Percentiles rank a stretch among this genome's conserved stretches.
These are phyloP conservation scores for Chaenocephalus aceratus DNA, from an alignment of 2,113 vertebrate species.

Conservation along the genomic window DNA sequence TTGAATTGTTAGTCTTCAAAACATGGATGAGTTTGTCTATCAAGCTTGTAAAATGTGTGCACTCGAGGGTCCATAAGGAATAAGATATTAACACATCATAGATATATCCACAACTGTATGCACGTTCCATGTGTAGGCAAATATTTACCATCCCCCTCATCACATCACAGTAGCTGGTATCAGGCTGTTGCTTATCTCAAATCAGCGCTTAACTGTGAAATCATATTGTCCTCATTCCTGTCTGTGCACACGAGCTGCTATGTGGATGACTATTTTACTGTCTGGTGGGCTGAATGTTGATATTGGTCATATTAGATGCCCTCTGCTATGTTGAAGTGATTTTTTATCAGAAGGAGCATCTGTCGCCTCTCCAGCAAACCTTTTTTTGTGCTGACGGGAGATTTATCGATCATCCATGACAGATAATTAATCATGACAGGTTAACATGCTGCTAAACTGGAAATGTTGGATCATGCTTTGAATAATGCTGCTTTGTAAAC, in stretches of 20 bases:
- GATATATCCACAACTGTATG: slow-evolving; percentile 1
- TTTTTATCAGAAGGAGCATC: slow-evolving; percentile 34
- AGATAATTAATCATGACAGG: slow-evolving; percentile 48
- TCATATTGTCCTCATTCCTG: slow-evolving; percentile 16
- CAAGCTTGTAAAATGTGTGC: not conserved
- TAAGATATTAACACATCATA: slow-evolving; percentile 11
- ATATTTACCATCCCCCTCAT: slow-evolving; percentile 12
- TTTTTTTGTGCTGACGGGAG: slow-evolving; percentile 36
- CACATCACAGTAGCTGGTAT: slow-evolving; percentile 5
- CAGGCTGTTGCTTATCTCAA: slow-evolving; percentile 30
- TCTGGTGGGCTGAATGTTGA: not conserved
- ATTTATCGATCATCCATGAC: slow-evolving; percentile 55
- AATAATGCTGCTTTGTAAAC: slow-evolving; percentile 5
- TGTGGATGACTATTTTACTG: slow-evolving; percentile 14
- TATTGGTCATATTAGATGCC: not conserved
- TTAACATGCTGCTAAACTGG: slow-evolving; percentile 31
- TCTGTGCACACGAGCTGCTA: slow-evolving; percentile 16
- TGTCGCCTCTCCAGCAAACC: slow-evolving; percentile 38
- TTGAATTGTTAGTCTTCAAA: not conserved
- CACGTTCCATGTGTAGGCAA: not conserved
- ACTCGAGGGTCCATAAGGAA: not conserved
- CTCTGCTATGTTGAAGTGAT: slow-evolving; percentile 19
- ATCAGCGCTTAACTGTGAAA: slow-evolving; percentile 39
- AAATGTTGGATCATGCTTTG: slow-evolving; percentile 34
- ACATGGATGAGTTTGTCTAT: not conserved